These are phyloP conservation scores for Sebastes kiyomatsui DNA, from an alignment of 2,797 vertebrate species.

Conservation along the genomic window DNA sequence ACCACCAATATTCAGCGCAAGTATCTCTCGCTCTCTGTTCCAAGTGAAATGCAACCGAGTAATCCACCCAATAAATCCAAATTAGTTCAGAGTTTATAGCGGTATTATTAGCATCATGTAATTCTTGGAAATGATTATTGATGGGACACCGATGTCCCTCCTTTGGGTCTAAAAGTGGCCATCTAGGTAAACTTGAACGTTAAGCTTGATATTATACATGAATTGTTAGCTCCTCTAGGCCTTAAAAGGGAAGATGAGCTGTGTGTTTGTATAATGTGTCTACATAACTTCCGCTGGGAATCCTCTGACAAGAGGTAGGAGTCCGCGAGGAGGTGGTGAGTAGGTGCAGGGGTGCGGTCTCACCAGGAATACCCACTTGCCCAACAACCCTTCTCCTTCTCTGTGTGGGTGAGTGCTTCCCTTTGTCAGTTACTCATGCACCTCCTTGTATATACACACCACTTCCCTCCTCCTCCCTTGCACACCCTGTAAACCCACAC, in stretches of 20 bases:
- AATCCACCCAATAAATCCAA: slow-evolving; percentile 13
- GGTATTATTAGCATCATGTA: background rate
- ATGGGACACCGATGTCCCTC: background rate
- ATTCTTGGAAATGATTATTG: background rate
- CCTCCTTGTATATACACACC: slow-evolving; percentile 69
- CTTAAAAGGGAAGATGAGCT: slow-evolving; percentile 38
- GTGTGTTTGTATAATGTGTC: slow-evolving; percentile 58
- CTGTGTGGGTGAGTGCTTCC: slow-evolving; percentile 84
- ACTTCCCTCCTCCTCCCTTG: slow-evolving; percentile 63
- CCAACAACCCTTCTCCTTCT: slow-evolving; percentile 79
- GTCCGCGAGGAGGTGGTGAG: slow-evolving; percentile 72
- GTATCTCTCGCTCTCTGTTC: slow-evolving; percentile 12
- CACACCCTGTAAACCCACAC: slow-evolving; percentile 82
- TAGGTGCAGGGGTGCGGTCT: slow-evolving; percentile 71
- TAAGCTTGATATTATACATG: background rate
- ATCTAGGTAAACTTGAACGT: slow-evolving; percentile 15
- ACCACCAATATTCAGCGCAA: slow-evolving; percentile 31
- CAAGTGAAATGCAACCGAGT: background rate
- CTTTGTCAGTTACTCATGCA: slow-evolving; percentile 86
- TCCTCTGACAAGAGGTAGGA: slow-evolving; percentile 80
- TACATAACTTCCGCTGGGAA: slow-evolving; percentile 73
- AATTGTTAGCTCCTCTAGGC: slow-evolving; percentile 24
- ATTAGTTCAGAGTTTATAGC: background rate
- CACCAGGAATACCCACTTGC: slow-evolving; percentile 84
- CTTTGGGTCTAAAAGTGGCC: background rate